Base-by-base conservation (phyloP, 2,888 invertebrate species). In the Drosophila diplacantha region DNA sequence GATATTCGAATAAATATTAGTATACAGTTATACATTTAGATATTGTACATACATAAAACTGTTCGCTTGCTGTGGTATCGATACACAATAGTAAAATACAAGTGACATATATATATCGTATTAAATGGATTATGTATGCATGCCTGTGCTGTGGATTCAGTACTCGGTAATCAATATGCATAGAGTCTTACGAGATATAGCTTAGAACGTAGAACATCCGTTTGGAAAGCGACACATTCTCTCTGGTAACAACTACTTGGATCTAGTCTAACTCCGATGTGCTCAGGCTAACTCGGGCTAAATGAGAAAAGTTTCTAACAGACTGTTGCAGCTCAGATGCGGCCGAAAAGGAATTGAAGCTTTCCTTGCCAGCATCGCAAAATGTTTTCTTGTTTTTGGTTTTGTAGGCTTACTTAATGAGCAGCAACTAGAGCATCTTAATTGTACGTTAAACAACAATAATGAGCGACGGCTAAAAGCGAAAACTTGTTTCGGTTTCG, bases 1-100 rank as follows among this genome's bases (percentile, higher is more conserved):
- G 1, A 8, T 80, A 84, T 80, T 83, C 68, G 85, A 84, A 84
- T 81, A 84, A 81, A 78, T 75, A 69, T 69, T 78, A 77, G 75
- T 76, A 74, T 53, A 71, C 64, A 79, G 59, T 63, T 59, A 59
- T 57, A 66, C 75, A 80, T 72, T 56, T 57, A 68, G 77, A 83
- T 84, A 69, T 65, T 63, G 64, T 83, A 83, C 78, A 71, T 72
- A 76, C 71, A 60, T 64, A 67, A 70, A 57, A 61, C 35, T 22
- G 37, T 64, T 69, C 49, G 34, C 24, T 63, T 50, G 32, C 51
- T 57, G 44, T 46, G 56, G 57, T 54, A 59, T 72, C 60, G 43
- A 56, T 68, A 80, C 62, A 53, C 44, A 69, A 64, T 79, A 57
- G 51, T 66, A 53, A 68, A 66, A 56, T 54, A 63, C 53, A 69